A percentile compares a stretch with the other conserved stretches of the same genome.
Conservation (phyloP, 2,797 vertebrate genomes). For the Anguilla megastoma region DNA sequence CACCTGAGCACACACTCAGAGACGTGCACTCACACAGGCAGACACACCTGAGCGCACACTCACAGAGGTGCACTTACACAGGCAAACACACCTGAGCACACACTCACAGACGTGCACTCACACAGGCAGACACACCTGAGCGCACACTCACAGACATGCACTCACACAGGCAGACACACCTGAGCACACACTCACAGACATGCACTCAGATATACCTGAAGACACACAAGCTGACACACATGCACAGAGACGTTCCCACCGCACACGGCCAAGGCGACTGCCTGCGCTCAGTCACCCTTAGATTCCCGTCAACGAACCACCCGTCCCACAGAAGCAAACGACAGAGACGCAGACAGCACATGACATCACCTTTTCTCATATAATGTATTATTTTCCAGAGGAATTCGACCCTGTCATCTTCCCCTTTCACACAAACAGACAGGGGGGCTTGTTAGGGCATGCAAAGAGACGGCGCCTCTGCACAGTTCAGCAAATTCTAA, state of each 20-base stretch:
- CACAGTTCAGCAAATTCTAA: neutral
- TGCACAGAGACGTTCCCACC: neutral
- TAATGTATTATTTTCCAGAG: neutral
- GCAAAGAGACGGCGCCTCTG: neutral
- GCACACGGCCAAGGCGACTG: neutral
- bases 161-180: slow-evolving; percentile 14
- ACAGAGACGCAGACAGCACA: neutral
- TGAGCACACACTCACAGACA: neutral
- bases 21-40: too few relatives aligned
- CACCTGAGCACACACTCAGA: too few relatives aligned
- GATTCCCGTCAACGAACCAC: neutral
- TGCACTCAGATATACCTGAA: slow-evolving; percentile 35
- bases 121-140: slow-evolving; percentile 45
- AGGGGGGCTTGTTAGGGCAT: slow-evolving; percentile 9
- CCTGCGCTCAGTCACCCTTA: neutral
- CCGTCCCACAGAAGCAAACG: neutral
- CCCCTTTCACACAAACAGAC: slow-evolving; percentile 12
- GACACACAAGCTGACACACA: neutral
- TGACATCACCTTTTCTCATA: slow-evolving; percentile 4
- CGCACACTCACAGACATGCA: neutral
- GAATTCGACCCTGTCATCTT: slow-evolving; percentile 6
- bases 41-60: too few relatives aligned
- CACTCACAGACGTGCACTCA: slow-evolving; percentile 28
- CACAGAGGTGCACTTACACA: too few relatives aligned
- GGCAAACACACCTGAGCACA: slow-evolving; percentile 12